Evolutionary conservation across 2,113 vertebrate genomes (phyloP).

Genomic region (Butorides virescens): DNA sequence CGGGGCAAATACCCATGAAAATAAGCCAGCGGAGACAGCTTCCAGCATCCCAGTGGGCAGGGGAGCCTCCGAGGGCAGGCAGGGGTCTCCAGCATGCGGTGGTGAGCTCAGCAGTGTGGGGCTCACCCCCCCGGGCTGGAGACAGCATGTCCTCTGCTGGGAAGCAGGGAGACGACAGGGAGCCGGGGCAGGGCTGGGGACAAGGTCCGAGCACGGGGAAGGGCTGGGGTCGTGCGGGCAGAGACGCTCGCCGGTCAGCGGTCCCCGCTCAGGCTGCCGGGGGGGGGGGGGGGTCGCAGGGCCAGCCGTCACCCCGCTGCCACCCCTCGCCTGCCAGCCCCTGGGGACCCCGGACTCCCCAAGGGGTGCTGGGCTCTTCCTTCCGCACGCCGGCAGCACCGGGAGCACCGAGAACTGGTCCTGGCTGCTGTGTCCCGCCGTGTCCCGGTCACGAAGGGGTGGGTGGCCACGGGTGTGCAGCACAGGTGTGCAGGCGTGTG

Average conservation of each 20-base stretch:
- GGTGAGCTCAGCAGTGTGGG: not conserved
- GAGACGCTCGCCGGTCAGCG: rapidly evolving
- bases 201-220: not conserved
- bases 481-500: not conserved
- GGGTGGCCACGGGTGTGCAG: not conserved
- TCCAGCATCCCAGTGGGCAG: not conserved
- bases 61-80: not conserved
- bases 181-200: not conserved
- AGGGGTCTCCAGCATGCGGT: rapidly evolving
- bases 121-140: not conserved
- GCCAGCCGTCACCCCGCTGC: rapidly evolving
- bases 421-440: not conserved
- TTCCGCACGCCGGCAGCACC: rapidly evolving
- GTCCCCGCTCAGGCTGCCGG: not conserved
- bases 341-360: not conserved
- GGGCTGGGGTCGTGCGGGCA: not conserved
- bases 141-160: not conserved
- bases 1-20: not conserved
- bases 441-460: not conserved
- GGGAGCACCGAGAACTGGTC: rapidly evolving
- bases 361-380: not conserved
- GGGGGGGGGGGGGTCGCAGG: not conserved
- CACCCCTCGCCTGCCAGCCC: not conserved
- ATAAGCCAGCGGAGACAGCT: not conserved
- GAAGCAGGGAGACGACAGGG: not conserved